A percentile compares a stretch with the other conserved stretches of the same genome.
phyloP scores from a whole-genome alignment of 1,140 invertebrate species.

The Cydia amplana region DNA sequence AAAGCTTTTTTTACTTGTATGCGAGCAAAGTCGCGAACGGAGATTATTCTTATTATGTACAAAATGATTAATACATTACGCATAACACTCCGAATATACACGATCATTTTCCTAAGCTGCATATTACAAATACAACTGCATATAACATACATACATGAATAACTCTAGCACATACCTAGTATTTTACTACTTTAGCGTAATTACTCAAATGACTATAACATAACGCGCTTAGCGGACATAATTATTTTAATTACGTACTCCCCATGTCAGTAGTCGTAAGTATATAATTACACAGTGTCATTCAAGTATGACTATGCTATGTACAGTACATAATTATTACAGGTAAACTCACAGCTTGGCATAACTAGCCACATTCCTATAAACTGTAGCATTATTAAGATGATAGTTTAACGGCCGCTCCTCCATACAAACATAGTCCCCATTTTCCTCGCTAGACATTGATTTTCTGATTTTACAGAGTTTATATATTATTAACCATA shows the following conservation, averaged over 20 bases:
- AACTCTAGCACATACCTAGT: background rate
- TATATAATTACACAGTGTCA: constrained; percentile 19
- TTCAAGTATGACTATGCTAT: constrained; percentile 11
- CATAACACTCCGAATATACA: no score
- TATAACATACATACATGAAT: background rate
- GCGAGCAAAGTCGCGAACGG: no score
- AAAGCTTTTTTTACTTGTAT: no score
- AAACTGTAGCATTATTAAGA: background rate
- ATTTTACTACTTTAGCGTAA: background rate
- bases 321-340: constrained; percentile 1
- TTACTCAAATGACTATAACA: background rate
- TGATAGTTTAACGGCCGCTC: background rate
- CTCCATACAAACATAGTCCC: no score
- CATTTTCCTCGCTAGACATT: no score
- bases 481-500: no score
- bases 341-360: background rate
- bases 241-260: constrained; percentile 8
- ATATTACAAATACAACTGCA: background rate
- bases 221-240: constrained; percentile 16
- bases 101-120: background rate
- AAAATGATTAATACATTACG: no score
- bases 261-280: background rate
- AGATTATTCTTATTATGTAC: no score
- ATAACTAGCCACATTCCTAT: background rate
- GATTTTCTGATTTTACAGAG: no score